These are phyloP conservation scores for Desoria tigrina DNA, from an alignment of 2,888 invertebrate species.

Conservation along the genomic window DNA sequence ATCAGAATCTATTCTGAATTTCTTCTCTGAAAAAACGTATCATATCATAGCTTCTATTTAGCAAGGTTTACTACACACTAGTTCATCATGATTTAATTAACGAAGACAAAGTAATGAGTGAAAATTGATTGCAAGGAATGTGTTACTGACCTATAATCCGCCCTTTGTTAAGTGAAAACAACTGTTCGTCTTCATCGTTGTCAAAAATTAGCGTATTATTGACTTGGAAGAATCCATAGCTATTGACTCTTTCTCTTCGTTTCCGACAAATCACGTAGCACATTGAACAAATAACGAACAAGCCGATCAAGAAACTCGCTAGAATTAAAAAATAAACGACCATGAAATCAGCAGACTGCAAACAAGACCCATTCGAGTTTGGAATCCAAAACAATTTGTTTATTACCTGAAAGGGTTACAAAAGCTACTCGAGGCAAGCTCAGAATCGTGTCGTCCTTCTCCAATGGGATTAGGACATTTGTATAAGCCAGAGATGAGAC, in stretches of 20 bases:
- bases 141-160: constrained; percentile 42
- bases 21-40: constrained; percentile 42
- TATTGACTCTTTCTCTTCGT: constrained; percentile 23
- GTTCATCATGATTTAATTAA: no score
- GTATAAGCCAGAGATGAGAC: constrained; percentile 57
- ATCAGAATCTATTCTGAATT: constrained; percentile 49
- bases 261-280: constrained; percentile 44
- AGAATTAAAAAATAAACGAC: constrained; percentile 23
- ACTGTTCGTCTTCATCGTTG: constrained; percentile 50
- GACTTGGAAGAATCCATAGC: constrained; percentile 50
- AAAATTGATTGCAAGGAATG: no score
- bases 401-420: constrained; percentile 71
- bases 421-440: constrained; percentile 77
- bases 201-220: constrained; percentile 50
- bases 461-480: constrained; percentile 68
- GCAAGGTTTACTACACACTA: constrained; percentile 14
- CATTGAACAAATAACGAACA: constrained; percentile 45
- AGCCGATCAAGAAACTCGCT: constrained; percentile 45
- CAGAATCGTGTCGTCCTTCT: constrained; percentile 67
- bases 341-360: no score
- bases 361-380: no score
- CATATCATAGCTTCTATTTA: constrained; percentile 16
- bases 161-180: constrained; percentile 46
- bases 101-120: no score
- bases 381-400: no score